Base-by-base conservation (phyloP, 2,113 vertebrate species). In the Pedetes capensis region DNA sequence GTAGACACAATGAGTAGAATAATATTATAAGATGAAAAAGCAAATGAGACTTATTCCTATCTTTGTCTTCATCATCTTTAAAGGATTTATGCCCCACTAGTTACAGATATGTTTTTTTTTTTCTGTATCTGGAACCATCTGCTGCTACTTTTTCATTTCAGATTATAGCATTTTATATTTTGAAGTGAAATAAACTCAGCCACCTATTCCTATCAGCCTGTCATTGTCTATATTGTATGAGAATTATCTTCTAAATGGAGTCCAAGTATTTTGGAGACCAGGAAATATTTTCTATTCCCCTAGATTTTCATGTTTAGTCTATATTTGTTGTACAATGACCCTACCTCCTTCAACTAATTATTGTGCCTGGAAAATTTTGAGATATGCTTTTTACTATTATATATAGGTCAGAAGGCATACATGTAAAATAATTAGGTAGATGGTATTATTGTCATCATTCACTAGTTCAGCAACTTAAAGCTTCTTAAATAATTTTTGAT, bases 1-100 rank as follows among this genome's bases (percentile, higher is more conserved):
- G 57, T 61, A 74, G 51, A 84, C 68, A 75, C 89, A 96, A 93
- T 95, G 39, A 93, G 64, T 34, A 87, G 87, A 96, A 80, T n/a
- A 66, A 17, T 57, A 68, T 93, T 95, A 95, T 71, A 42, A 72
- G 57, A 96, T 91, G 47, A 79, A 27, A 42, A 95, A 63, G 42
- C 68, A 95, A 86, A 80, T 92, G 27, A 6, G 32, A 75, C 17
- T 85, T 72, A 55, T 87, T 89, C 34, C 51, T 83, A 10, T 29
- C 39, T 69, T 93, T 89, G 14, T 37, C 75, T 80, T 91, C 75
- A 42, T 89, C 51, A 3, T 16, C 11, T 49, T 83, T 71, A 84
- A 95, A 5, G 29, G 12, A 20, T 68, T 66, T 89, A 88, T 75
- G 0, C 1, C 57, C 23, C 22, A 49, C n/a, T 81, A 51, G n/a